phyloP scores from a whole-genome alignment of 2,888 invertebrate species.

The Epinotia bilunana region DNA sequence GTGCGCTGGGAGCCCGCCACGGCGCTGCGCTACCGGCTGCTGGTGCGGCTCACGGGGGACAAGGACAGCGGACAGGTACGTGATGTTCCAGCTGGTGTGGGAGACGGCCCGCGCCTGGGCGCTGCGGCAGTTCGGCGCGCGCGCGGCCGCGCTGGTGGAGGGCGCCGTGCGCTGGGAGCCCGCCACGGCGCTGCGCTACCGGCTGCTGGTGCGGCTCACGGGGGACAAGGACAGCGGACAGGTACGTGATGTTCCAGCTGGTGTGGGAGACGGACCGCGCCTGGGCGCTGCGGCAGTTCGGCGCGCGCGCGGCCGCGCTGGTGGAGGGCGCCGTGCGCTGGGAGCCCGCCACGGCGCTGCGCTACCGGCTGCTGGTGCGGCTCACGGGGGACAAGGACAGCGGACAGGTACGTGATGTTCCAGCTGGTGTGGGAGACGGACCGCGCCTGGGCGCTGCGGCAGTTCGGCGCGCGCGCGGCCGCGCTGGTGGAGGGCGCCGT shows the following conservation, averaged over 20 bases:
- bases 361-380: slow-evolving; percentile 63
- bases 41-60: slow-evolving; percentile 52
- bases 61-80: background rate
- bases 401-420: background rate
- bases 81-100: slow-evolving; percentile 57
- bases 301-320: slow-evolving; percentile 48
- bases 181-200: slow-evolving; percentile 64
- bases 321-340: slow-evolving; percentile 71
- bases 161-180: slow-evolving; percentile 74
- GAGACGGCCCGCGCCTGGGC: slow-evolving; percentile 59
- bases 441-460: slow-evolving; percentile 57
- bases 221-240: slow-evolving; percentile 8
- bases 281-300: slow-evolving; percentile 56
- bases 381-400: slow-evolving; percentile 37
- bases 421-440: slow-evolving; percentile 60
- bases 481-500: slow-evolving; percentile 66
- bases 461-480: slow-evolving; percentile 46
- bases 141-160: slow-evolving; percentile 56
- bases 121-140: slow-evolving; percentile 48
- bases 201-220: slow-evolving; percentile 58
- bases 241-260: slow-evolving; percentile 51
- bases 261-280: slow-evolving; percentile 57
- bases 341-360: slow-evolving; percentile 67
- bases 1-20: slow-evolving; percentile 70
- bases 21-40: slow-evolving; percentile 65